A percentile compares a stretch with the other conserved stretches of the same genome.
Evolutionary conservation across 64 coral and sea anemone genomes (phyloP).

Genomic region (Cladopsammia gracilis): DNA sequence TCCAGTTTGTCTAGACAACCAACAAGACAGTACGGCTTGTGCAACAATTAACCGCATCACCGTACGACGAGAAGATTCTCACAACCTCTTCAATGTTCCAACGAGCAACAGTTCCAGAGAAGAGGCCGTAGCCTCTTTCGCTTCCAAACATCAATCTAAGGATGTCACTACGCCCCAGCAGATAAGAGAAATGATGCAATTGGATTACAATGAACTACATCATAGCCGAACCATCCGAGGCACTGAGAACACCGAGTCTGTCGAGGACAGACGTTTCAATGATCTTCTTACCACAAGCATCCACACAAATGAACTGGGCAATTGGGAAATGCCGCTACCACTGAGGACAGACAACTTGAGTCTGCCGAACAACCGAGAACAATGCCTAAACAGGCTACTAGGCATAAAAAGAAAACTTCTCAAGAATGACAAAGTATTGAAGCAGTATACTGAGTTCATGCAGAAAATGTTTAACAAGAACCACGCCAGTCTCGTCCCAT

Average conservation of each 20-base stretch:
- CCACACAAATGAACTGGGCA: slow-evolving; percentile 28
- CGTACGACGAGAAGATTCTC: neutral
- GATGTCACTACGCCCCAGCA: too few species aligned
- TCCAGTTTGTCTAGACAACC: slow-evolving; percentile 33
- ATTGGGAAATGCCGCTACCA: slow-evolving; percentile 55
- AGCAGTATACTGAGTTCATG: slow-evolving; percentile 29
- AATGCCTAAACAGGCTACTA: slow-evolving; percentile 19
- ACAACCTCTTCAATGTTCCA: neutral
- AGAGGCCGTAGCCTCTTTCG: too few species aligned
- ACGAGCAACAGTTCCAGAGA: too few species aligned
- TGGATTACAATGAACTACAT: slow-evolving; percentile 31
- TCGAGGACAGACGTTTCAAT: too few species aligned
- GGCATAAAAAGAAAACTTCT: slow-evolving; percentile 37
- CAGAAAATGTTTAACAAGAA: slow-evolving; percentile 39
- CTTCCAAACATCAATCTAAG: too few species aligned
- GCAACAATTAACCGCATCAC: slow-evolving; percentile 2
- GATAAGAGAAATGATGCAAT: too few species aligned
- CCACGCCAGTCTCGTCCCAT: slow-evolving; percentile 22
- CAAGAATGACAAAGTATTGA: neutral
- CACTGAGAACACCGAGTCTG: too few species aligned
- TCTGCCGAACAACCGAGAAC: slow-evolving; percentile 17
- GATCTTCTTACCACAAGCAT: slow-evolving; percentile 2
- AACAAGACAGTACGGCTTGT: neutral
- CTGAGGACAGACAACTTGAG: slow-evolving; percentile 29
- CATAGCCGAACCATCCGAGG: neutral